A percentile compares a stretch with the other conserved stretches of the same genome.
phyloP scores from a whole-genome alignment of 2,888 invertebrate genomes.

The Spodoptera littoralis region DNA sequence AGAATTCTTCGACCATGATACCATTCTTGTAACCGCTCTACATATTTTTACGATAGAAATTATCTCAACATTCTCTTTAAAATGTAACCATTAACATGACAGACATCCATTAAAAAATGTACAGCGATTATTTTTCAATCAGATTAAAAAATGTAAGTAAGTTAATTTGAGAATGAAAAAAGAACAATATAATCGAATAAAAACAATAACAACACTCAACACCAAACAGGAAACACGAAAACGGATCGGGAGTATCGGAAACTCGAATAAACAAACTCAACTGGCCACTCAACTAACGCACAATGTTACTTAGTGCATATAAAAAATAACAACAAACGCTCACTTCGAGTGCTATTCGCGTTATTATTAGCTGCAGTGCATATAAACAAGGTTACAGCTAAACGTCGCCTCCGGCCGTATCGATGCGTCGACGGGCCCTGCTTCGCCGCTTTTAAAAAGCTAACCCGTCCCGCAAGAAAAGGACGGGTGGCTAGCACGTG shows the following conservation, averaged over 20 bases:
- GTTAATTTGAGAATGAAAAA: slow-evolving; percentile 33
- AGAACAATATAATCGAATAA: slow-evolving; percentile 48
- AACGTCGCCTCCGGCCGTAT: slow-evolving; percentile 83
- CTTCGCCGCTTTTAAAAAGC: slow-evolving; percentile 84
- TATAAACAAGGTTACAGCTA: slow-evolving; percentile 85
- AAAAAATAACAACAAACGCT: slow-evolving; percentile 78
- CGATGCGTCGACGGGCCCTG: slow-evolving; percentile 82
- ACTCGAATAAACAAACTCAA: slow-evolving; percentile 72
- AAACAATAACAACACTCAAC: slow-evolving; percentile 56
- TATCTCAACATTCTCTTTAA: slow-evolving; percentile 44
- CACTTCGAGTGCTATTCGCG: slow-evolving; percentile 80
- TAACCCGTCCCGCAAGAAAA: slow-evolving; percentile 86
- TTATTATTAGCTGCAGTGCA: slow-evolving; percentile 87
- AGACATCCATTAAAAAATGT: slow-evolving; percentile 31
- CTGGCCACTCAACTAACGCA: slow-evolving; percentile 71
- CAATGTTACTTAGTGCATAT: slow-evolving; percentile 71
- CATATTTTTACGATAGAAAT: slow-evolving; percentile 48
- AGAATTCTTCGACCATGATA: slow-evolving; percentile 44
- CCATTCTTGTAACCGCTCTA: slow-evolving; percentile 43
- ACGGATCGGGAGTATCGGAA: slow-evolving; percentile 73
- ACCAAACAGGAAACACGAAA: slow-evolving; percentile 67
- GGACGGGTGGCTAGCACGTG: slow-evolving; percentile 85
- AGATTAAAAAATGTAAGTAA: slow-evolving; percentile 28
- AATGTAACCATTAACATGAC: slow-evolving; percentile 37
- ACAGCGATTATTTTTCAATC: slow-evolving; percentile 12